Conservation (phyloP, 2,113 vertebrate genomes). For the Odontophorus gujanensis region DNA sequence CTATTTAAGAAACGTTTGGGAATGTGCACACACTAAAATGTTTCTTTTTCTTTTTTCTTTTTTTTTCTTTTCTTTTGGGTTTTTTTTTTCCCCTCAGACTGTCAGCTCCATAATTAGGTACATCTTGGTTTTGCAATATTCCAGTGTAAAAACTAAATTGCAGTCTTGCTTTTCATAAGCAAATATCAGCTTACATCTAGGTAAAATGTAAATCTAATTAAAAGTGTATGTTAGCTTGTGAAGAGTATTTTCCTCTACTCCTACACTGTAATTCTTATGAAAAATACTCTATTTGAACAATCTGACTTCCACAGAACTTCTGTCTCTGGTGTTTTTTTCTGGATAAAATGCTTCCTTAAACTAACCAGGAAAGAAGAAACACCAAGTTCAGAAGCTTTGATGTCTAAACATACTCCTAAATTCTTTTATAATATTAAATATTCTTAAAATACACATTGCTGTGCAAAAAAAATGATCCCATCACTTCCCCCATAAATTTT, state of each 20-base stretch:
- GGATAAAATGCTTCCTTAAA: constrained; percentile 42
- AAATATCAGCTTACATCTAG: background rate
- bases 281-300: constrained; percentile 43
- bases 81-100: background rate
- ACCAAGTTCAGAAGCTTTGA: constrained; percentile 15
- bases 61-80: too few relatives aligned
- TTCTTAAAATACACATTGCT: background rate
- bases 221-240: background rate
- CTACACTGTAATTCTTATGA: constrained; percentile 8
- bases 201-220: constrained; percentile 17
- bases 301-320: constrained; percentile 31
- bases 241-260: background rate
- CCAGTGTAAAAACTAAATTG: background rate
- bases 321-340: constrained; percentile 30
- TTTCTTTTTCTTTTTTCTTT: background rate
- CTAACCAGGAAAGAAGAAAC: background rate
- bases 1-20: background rate
- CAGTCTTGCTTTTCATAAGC: background rate
- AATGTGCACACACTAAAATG: background rate
- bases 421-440: constrained; percentile 17
- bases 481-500: background rate
- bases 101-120: background rate
- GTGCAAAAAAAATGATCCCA: background rate
- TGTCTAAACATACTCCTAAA: constrained; percentile 12
- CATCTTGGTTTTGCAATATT: background rate